phyloP scores from a whole-genome alignment of 2,888 invertebrate species.

The Cryptus armator region DNA sequence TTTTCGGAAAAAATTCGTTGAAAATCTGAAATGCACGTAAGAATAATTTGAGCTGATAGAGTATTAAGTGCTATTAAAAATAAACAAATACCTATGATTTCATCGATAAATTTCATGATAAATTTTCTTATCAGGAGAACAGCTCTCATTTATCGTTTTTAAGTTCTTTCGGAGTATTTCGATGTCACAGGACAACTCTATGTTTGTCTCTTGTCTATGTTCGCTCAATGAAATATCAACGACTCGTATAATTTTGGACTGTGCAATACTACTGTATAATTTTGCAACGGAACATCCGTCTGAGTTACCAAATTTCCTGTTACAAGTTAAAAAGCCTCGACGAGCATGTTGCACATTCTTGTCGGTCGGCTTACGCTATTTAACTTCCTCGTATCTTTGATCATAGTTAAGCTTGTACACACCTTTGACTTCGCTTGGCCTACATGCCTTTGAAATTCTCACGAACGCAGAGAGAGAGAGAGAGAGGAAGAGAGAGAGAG shows the following conservation, averaged over 20 bases:
- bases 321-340: slow-evolving; percentile 19
- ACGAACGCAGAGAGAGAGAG: slow-evolving; percentile 1
- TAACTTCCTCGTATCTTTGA: slow-evolving; percentile 52
- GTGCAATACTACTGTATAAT: not conserved
- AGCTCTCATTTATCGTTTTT: not conserved
- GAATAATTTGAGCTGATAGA: not conserved
- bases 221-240: not conserved
- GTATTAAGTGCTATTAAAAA: not conserved
- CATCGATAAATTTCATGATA: not conserved
- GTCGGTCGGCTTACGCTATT: slow-evolving; percentile 46
- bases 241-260: not conserved
- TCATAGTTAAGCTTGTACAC: slow-evolving; percentile 52
- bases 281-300: not conserved
- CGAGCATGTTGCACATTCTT: slow-evolving; percentile 34
- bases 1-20: not conserved
- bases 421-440: slow-evolving; percentile 63
- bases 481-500: not conserved
- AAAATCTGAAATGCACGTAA: too few relatives aligned
- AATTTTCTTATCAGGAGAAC: not conserved
- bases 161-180: not conserved
- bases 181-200: not conserved
- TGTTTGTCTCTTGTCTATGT: not conserved
- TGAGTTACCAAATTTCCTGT: slow-evolving; percentile 23
- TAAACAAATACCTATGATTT: not conserved
- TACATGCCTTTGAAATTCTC: slow-evolving; percentile 61